Evolutionary conservation across 2,113 vertebrate genomes (phyloP), one percentile per base, ranked within the genome.

Genomic region (Lutjanus erythropterus): DNA sequence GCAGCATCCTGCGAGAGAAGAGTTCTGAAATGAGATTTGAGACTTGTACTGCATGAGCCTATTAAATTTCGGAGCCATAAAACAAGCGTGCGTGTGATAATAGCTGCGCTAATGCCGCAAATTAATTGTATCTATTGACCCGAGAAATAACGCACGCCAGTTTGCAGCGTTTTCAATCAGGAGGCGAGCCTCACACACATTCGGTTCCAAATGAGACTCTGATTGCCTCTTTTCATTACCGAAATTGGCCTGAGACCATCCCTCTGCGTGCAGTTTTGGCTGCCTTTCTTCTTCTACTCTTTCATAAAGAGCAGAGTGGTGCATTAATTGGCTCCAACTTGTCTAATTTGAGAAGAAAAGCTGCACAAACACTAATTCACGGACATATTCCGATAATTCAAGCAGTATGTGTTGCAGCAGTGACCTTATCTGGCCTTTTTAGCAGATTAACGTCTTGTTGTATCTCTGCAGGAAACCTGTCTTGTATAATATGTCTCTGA

Each of bases 61-160:
- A 61, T 85, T 71, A 37, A 16, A 72, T 69, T 23, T 3, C 6
- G 0, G 33, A 31, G 56, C 47, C 52, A 15, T 71, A 65, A 79
- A 81, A 72, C 80, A 66, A 65, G 80, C 81, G 42, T 47, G 68
- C 19, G 12, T 37, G 1, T 59, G 58, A 75, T 77, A 71, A 83
- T 79, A 83, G 71, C 50, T 56, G 46, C 9, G 12, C 52, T 71
- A 81, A 88, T 80, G 80, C 82, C 49, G 72, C 64, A 84, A 83
- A 88, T 88, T 79, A 87, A 91, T 84, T 87, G 75, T 8, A 50
- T 87, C 73, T 79, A 87, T 86, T 83, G 88, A 88, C 78, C 85
- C 62, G 80, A 84, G 78, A 74, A 83, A 89, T 79, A n/a, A 67
- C 29, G 71, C 53, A 8, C 1, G 52, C 27, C 73, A 41, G 69